Evolutionary conservation across 2,797 vertebrate genomes (phyloP).

Genomic region (Balearica regulorum): DNA sequence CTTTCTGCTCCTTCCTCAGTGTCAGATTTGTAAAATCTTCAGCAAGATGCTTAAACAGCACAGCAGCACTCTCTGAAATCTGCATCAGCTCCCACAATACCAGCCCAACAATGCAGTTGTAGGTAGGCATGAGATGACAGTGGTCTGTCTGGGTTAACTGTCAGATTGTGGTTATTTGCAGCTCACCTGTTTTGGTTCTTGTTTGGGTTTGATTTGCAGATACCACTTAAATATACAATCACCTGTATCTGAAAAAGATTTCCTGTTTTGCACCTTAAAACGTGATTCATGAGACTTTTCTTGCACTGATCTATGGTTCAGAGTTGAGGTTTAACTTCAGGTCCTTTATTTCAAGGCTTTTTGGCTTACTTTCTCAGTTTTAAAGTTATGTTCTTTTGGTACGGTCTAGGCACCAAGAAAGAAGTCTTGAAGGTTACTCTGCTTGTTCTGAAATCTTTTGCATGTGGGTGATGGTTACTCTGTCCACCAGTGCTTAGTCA

Average conservation of each 20-base stretch:
- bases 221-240: not conserved
- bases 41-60: not conserved
- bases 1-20: not conserved
- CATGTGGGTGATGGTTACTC: fast-evolving
- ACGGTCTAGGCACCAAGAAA: not conserved
- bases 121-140: not conserved
- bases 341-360: not conserved
- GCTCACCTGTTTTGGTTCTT: not conserved
- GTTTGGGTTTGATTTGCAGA: not conserved
- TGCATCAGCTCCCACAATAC: not conserved
- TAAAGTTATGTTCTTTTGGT: not conserved
- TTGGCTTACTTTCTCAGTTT: not conserved
- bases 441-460: not conserved
- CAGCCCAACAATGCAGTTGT: not conserved
- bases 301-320: not conserved
- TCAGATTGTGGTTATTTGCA: not conserved
- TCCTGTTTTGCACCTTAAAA: not conserved
- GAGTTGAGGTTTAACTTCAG: not conserved
- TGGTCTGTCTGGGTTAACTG: not conserved
- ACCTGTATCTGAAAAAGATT: not conserved
- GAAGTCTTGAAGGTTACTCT: not conserved
- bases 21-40: not conserved
- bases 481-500: not conserved
- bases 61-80: not conserved
- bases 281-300: not conserved